Conservation (phyloP, 2,888 invertebrate genomes). For the Blastobasis adustella region DNA sequence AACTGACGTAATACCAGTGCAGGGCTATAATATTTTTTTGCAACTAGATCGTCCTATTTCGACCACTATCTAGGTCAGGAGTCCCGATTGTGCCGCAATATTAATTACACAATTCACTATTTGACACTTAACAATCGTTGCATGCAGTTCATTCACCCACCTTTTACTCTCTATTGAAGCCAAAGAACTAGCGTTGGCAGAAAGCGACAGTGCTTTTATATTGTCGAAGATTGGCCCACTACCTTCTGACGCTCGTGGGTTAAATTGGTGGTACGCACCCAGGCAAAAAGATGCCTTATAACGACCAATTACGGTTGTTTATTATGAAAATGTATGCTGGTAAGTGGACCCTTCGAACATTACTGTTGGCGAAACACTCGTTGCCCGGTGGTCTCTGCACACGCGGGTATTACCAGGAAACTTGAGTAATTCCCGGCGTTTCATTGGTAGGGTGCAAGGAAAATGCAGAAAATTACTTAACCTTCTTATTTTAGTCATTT, state of each 20-base stretch:
- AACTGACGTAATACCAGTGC: no score
- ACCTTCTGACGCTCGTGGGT: conserved; percentile 48
- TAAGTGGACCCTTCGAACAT: conserved; percentile 22
- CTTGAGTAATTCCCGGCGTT: conserved; percentile 36
- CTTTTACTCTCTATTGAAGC: conserved; percentile 62
- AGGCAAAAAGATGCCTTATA: conserved; percentile 42
- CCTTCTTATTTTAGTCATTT: no score
- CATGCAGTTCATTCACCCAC: conserved; percentile 55
- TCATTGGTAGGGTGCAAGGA: conserved; percentile 27
- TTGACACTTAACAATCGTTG: conserved; percentile 26
- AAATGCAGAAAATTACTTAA: conserved; percentile 16
- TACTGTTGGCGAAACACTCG: conserved; percentile 29
- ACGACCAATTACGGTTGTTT: conserved; percentile 19
- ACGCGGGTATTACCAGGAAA: conserved; percentile 48
- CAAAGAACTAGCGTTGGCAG: conserved; percentile 62
- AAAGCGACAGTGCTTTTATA: conserved; percentile 69
- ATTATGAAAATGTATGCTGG: conserved; percentile 9
- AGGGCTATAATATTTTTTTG: no score
- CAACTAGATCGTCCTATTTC: conserved; percentile 4
- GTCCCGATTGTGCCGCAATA: conserved; percentile 16
- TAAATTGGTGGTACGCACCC: conserved; percentile 21
- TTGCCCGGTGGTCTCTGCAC: conserved; percentile 22
- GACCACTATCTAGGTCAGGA: conserved; percentile 17
- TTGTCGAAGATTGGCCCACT: conserved; percentile 61
- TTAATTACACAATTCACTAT: conserved; percentile 31